These are phyloP conservation scores for Apus apus DNA, from an alignment of 2,113 vertebrate species.

Conservation along the genomic window DNA sequence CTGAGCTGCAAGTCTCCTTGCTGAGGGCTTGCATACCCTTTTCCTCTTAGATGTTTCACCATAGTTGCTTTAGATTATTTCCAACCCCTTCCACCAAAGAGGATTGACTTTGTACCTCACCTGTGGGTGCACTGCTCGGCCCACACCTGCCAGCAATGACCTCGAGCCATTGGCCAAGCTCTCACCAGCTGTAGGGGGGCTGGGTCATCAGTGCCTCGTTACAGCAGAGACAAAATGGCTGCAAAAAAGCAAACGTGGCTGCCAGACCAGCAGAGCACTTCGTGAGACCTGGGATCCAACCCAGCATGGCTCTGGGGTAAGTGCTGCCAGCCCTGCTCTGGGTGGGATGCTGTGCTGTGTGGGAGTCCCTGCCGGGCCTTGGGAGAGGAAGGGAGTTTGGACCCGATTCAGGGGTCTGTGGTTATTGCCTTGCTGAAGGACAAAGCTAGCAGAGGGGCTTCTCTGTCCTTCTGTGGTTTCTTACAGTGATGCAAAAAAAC, in stretches of 20 bases:
- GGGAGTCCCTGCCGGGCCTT: neutral
- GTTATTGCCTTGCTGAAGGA: neutral
- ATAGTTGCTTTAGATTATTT: fast-evolving
- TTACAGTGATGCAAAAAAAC: neutral
- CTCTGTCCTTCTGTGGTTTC: fast-evolving
- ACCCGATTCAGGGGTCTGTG: fast-evolving
- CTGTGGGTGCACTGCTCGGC: neutral
- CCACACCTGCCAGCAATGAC: neutral
- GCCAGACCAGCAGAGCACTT: fast-evolving
- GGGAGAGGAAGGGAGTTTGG: neutral
- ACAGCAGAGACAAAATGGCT: neutral
- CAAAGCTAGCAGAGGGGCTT: neutral
- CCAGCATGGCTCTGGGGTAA: fast-evolving
- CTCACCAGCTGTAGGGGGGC: neutral
- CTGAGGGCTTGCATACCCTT: fast-evolving
- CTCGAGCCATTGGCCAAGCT: fast-evolving
- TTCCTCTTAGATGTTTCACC: neutral
- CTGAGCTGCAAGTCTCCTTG: fast-evolving
- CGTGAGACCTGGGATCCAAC: fast-evolving
- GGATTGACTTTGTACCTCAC: fast-evolving
- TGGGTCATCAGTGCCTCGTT: fast-evolving
- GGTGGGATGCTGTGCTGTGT: fast-evolving
- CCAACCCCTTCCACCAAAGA: too few species aligned
- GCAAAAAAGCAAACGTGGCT: fast-evolving
- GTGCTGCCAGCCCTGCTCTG: fast-evolving